Base-by-base conservation (phyloP, 2,113 vertebrate genomes). In the Antechinus flavipes region DNA sequence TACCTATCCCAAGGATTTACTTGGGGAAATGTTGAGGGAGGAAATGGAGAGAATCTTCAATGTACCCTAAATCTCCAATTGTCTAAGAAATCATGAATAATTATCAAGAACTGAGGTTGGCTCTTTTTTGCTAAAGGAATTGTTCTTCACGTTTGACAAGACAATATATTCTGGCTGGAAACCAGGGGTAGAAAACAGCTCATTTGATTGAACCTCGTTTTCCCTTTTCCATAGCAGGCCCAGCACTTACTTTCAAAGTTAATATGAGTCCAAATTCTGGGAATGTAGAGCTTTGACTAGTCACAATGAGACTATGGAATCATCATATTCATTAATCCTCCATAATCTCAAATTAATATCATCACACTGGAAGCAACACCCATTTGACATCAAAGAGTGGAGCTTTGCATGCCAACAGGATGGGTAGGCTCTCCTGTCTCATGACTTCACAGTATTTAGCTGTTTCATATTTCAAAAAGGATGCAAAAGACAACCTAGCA, bases 331-430 rank as follows among this genome's bases (percentile, higher is more conserved):
- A 91, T 14, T 76, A 92, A 24, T 30, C 54, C 12, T 93, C 35
- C 54, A 91, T 19, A 50, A 52, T 55, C 53, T 89, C 93, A 94
- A 54, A 53, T 30, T 56, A 96, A 94, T 27, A 47, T 54, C 52
- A 0, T 54, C 27, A 53, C 90, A 42, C 16, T 55, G 30, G 58
- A 84, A 96, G 54, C 25, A 50, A 91, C 91, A 91, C 92, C 90
- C 19, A 84, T 89, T 46, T 53, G 93, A 96, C 94, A 94, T 89
- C 94, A 92, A 96, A 58, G 92, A 95, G 35, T 16, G 10, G 92
- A 52, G 58, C 56, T 16, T 50, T 90, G 89, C 42, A 68, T 35
- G 56, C 54, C 90, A 93, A 95, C 30, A 1, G 8, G 27, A 47
- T 23, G 30, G 23, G 47, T 10, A 42, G 26, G 47, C 14, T 93